Evolutionary conservation across 2,113 vertebrate species (phyloP).

Genomic region (Oceanodroma tethys): DNA sequence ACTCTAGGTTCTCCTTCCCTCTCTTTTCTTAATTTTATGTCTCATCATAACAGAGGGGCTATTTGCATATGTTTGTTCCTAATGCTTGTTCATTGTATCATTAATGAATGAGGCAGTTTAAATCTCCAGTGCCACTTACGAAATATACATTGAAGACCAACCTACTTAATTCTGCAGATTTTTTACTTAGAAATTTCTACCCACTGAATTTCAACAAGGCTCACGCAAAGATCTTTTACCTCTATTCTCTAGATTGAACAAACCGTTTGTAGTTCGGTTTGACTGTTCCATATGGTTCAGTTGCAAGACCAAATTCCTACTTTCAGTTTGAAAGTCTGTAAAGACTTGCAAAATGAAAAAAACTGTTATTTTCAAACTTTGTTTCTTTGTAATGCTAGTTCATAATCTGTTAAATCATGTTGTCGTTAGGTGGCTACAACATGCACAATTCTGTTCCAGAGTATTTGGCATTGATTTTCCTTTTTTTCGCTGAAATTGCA

Average conservation of each 20-base stretch:
- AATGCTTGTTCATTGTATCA: neutral
- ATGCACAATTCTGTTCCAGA: neutral
- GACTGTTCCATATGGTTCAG: neutral
- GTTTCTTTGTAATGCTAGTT: neutral
- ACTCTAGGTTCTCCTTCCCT: neutral
- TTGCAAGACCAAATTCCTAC: neutral
- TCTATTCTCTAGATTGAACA: neutral
- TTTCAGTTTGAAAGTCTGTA: neutral
- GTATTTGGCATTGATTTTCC: neutral
- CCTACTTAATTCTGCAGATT: neutral
- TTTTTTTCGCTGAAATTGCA: neutral
- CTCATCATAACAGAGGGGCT: neutral
- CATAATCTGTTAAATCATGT: fast-evolving
- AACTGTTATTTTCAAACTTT: neutral
- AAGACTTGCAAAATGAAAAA: neutral
- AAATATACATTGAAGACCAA: neutral
- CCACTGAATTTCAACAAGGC: neutral
- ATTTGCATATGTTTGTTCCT: neutral
- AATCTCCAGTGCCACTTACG: neutral
- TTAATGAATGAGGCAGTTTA: neutral
- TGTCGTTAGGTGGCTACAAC: neutral
- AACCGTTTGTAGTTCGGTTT: neutral
- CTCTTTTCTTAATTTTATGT: neutral
- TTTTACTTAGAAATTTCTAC: neutral
- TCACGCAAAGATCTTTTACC: neutral